Evolutionary conservation across 2,888 invertebrate species (phyloP), one percentile per base, ranked within the genome.

Genomic region (Drosophila paramelanica): DNA sequence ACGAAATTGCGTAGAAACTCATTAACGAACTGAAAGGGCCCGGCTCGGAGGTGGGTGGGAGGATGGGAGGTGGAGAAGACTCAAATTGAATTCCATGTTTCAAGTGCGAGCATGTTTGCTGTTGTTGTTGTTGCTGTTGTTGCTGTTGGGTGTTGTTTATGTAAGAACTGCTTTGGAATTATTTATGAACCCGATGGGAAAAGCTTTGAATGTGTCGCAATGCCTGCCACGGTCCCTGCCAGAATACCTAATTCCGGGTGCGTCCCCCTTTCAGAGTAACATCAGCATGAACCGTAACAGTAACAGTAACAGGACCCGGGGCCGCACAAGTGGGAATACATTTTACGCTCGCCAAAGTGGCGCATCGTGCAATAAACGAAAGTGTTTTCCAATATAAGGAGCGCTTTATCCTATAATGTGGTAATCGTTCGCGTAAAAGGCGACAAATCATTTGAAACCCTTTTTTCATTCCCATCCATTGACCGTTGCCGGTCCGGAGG

Each of bases 351-450:
- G 38, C 70, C 70, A 70, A 70, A 77, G 80, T 70, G 78, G 52
- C 75, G 57, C 66, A 36, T 66, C 62, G 68, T 76, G 89, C 85
- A 86, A 89, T 89, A 86, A 88, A 78, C 80, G 86, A 89, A 86
- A 86, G 89, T 86, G 86, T 86, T 86, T 89, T 78, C 83, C 89
- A 74, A 86, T 89, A 89, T 77, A 76, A 79, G 82, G 62, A 85
- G 64, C 83, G 65, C 60, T 80, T 89, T 65, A 80, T 67, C 90
- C 91, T 90, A 91, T 90, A 91, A 90, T 89, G 90, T 90, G 90
- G 90, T 90, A 90, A 90, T 90, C 91, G 90, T 85, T 90, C 83
- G 91, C 81, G 84, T 90, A 90, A 91, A 89, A 91, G 90, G 91
- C 91, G 90, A 90, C 91, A 91, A 90, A 90, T 90, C 90, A 90